These are phyloP conservation scores for Meiosimyza platycephala DNA, from an alignment of 2,888 invertebrate species.

Conservation along the genomic window DNA sequence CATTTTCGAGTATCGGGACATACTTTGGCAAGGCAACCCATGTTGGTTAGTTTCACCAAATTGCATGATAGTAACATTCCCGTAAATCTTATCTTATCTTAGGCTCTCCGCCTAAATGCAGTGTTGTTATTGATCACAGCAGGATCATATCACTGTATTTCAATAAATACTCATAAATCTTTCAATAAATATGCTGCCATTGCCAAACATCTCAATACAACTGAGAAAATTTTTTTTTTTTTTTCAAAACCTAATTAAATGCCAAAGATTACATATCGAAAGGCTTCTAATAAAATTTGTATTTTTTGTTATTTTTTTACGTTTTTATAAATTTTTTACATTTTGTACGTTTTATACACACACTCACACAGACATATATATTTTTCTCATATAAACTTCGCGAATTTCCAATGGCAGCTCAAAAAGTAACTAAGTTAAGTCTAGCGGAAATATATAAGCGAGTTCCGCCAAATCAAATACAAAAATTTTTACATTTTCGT, in stretches of 20 bases:
- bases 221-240: slow-evolving; percentile 17
- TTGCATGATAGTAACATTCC: no score
- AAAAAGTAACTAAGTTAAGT: slow-evolving; percentile 34
- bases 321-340: slow-evolving; percentile 14
- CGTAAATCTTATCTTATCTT: no score
- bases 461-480: slow-evolving; percentile 54
- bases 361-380: slow-evolving; percentile 1
- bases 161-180: no score
- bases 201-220: neutral
- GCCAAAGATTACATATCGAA: no score
- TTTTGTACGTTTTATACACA: neutral
- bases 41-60: no score
- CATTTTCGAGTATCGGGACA: no score
- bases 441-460: slow-evolving; percentile 51
- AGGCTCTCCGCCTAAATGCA: no score
- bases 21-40: no score
- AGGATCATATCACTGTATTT: no score
- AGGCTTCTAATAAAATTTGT: no score
- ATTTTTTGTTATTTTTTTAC: slow-evolving; percentile 10
- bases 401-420: slow-evolving; percentile 32
- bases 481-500: slow-evolving; percentile 50
- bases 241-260: neutral
- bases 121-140: no score
- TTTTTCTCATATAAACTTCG: slow-evolving; percentile 9
- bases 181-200: no score